A percentile compares a stretch with the other conserved stretches of the same genome.
phyloP scores from a whole-genome alignment of 1,140 invertebrate genomes.

The Leptinotarsa lineolata region DNA sequence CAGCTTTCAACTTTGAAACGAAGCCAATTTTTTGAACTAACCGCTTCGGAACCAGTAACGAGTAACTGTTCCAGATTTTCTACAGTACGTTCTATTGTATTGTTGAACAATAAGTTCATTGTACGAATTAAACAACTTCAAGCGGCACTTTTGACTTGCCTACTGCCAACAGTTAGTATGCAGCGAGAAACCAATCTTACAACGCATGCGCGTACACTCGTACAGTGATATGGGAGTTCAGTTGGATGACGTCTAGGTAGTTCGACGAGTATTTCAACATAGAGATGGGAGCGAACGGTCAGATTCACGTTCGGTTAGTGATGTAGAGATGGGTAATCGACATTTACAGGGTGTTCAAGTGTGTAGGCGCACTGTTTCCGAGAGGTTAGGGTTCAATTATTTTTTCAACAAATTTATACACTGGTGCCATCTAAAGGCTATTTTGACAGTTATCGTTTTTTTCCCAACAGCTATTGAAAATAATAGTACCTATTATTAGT shows the following conservation, averaged over 20 bases:
- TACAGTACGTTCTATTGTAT: conserved; percentile 22
- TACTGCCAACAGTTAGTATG: conserved; percentile 38
- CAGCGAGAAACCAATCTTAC: conserved; percentile 39
- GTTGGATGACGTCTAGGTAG: conserved; percentile 38
- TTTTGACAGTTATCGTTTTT: no score
- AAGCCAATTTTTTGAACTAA: not conserved
- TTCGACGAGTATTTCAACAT: conserved; percentile 40
- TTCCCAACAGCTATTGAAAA: no score
- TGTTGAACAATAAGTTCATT: conserved; percentile 40
- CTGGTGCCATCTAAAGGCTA: no score
- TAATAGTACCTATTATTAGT: no score
- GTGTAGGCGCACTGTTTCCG: no score
- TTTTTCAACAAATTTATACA: no score
- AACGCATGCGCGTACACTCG: conserved; percentile 34
- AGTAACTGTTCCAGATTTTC: conserved; percentile 7
- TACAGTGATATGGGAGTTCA: conserved; percentile 28
- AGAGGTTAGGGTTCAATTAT: no score
- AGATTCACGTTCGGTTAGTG: not conserved
- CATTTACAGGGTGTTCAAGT: not conserved
- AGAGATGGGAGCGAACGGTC: conserved; percentile 35
- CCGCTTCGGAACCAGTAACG: not conserved
- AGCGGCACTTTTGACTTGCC: conserved; percentile 40
- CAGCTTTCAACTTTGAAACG: not conserved
- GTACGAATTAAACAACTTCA: conserved; percentile 39
- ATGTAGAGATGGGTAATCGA: not conserved